Percentiles rank a stretch among this genome's conserved stretches.
Evolutionary conservation across 2,797 vertebrate species (phyloP).

Genomic region (Hapalemur alaotrensis): DNA sequence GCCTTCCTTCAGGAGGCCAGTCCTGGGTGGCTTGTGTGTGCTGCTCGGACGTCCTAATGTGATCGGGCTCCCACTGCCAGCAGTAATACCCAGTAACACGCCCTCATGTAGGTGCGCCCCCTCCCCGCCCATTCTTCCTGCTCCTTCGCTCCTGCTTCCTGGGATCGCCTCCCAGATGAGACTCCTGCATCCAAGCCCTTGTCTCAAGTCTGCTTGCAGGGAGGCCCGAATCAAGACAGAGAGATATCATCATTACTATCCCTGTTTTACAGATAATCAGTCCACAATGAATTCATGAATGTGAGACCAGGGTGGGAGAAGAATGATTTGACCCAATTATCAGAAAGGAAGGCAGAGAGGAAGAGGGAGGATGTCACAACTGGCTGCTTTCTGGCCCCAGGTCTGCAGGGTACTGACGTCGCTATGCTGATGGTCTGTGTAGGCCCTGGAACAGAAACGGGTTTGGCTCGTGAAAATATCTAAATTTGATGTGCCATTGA

Average conservation of each 20-base stretch:
- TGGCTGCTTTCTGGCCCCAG: background rate
- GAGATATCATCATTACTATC: too few species aligned
- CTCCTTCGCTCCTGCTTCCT: background rate
- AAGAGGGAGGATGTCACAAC: background rate
- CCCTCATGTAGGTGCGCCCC: background rate
- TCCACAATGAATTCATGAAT: background rate
- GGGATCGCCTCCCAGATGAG: background rate
- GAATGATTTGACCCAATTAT: background rate
- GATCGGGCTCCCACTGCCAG: rapidly evolving
- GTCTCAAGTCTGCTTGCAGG: background rate
- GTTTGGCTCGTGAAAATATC: background rate
- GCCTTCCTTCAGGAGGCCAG: background rate
- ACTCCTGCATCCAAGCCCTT: background rate
- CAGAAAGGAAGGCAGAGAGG: background rate
- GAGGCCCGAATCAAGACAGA: background rate
- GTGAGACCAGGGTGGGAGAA: background rate
- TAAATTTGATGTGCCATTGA: background rate
- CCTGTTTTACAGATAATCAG: background rate
- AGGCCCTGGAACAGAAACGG: background rate
- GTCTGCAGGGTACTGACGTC: background rate
- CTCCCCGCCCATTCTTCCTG: background rate
- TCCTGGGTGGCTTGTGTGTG: background rate
- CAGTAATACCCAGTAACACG: background rate
- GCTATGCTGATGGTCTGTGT: background rate
- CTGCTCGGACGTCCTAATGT: background rate